Evolutionary conservation across 1,140 invertebrate species (phyloP).

Genomic region (Paralvinella palmiformis): DNA sequence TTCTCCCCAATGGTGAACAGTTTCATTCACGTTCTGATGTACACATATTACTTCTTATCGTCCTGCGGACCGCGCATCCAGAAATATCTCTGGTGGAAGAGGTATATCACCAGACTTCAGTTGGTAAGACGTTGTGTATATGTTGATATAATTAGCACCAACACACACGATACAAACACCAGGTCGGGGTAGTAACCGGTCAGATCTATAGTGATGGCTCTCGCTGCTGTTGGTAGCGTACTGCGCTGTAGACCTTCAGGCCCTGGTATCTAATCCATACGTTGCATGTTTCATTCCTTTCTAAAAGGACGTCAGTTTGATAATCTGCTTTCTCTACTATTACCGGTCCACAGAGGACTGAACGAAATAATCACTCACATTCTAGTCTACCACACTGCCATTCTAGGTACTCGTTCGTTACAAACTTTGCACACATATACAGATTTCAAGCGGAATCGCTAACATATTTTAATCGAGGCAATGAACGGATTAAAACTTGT

Average conservation of each 20-base stretch:
- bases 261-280: not conserved
- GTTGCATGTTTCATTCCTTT: not conserved
- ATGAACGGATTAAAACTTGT: not conserved
- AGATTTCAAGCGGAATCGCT: not conserved
- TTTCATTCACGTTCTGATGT: conserved; percentile 49
- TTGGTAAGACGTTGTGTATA: conserved; percentile 31
- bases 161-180: not conserved
- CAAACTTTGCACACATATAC: not conserved
- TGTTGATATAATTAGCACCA: not conserved
- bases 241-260: not conserved
- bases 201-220: not conserved
- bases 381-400: no score
- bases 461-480: not conserved
- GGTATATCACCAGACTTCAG: conserved; percentile 48
- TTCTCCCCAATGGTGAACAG: conserved; percentile 31
- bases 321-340: no score
- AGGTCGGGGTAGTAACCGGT: not conserved
- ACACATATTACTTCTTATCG: conserved; percentile 45
- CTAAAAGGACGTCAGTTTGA: no score
- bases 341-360: no score
- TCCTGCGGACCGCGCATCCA: conserved; percentile 44
- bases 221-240: not conserved
- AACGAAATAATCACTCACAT: no score
- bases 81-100: conserved; percentile 51
- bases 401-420: no score